Percentiles rank a stretch among this genome's conserved stretches.
Evolutionary conservation across 2,888 invertebrate species (phyloP).

Genomic region (Netelia melanura): DNA sequence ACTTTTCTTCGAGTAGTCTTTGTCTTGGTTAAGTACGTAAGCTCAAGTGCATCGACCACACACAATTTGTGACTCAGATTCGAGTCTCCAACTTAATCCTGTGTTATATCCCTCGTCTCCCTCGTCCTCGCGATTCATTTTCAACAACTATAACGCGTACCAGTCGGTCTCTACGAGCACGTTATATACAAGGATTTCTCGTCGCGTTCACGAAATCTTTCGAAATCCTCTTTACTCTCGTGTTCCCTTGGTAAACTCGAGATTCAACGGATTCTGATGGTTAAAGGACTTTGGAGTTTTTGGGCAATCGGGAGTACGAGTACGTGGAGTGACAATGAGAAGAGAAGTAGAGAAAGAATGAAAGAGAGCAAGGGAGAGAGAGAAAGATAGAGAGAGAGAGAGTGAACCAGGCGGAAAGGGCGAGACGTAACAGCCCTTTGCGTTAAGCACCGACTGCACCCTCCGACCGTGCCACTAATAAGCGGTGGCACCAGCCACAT

Average conservation of each 20-base stretch:
- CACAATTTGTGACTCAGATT: slow-evolving; percentile 13
- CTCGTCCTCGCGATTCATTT: background rate
- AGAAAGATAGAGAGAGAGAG: background rate
- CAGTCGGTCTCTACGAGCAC: background rate
- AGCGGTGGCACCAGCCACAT: slow-evolving; percentile 84
- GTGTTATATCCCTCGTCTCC: background rate
- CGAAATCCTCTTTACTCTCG: slow-evolving; percentile 42
- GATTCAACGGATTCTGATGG: slow-evolving; percentile 51
- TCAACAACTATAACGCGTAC: slow-evolving; percentile 13
- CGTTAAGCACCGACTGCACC: slow-evolving; percentile 59
- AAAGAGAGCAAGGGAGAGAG: slow-evolving; percentile 44
- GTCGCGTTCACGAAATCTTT: slow-evolving; percentile 27
- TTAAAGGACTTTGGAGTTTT: slow-evolving; percentile 29
- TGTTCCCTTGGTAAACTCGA: slow-evolving; percentile 22
- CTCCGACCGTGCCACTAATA: slow-evolving; percentile 77
- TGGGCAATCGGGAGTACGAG: slow-evolving; percentile 1
- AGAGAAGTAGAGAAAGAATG: slow-evolving; percentile 61
- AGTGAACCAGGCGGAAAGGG: slow-evolving; percentile 36
- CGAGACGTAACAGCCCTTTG: slow-evolving; percentile 63
- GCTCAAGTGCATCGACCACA: slow-evolving; percentile 10
- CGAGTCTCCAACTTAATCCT: slow-evolving; percentile 19
- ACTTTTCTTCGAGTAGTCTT: background rate
- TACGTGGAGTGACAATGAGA: slow-evolving; percentile 39
- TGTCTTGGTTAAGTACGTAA: background rate
- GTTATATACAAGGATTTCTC: slow-evolving; percentile 6